These are phyloP conservation scores for Glaucomys volans DNA, from an alignment of 2,113 vertebrate genomes.

Conservation along the genomic window DNA sequence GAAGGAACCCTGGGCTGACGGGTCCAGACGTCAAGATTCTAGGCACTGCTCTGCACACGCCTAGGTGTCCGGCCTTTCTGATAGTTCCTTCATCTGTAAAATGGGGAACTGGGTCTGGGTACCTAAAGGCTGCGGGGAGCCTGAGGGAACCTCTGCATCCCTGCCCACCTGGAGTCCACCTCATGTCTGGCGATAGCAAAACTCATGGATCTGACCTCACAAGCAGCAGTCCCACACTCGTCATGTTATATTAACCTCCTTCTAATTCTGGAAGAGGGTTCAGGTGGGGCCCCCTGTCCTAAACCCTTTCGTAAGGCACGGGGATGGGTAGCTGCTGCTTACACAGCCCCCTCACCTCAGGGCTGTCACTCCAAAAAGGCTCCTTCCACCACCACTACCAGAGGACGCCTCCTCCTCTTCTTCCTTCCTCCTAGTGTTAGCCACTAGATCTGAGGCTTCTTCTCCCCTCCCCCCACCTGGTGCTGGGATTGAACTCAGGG, in stretches of 20 bases:
- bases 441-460: background rate
- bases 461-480: background rate
- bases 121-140: background rate
- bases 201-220: background rate
- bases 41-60: background rate
- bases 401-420: background rate
- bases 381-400: no score
- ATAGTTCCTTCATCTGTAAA: background rate
- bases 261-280: background rate
- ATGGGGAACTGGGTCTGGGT: background rate
- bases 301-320: background rate
- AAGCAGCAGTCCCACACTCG: background rate
- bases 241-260: no score
- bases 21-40: background rate
- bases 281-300: background rate
- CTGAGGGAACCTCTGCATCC: background rate
- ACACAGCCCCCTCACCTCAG: background rate
- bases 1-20: background rate
- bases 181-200: background rate
- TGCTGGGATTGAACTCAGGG: background rate
- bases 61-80: background rate
- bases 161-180: background rate
- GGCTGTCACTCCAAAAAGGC: background rate
- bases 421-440: background rate
- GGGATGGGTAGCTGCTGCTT: background rate